Base-by-base conservation (phyloP, 2,113 vertebrate species). In the Tychaedon coryphoeus region DNA sequence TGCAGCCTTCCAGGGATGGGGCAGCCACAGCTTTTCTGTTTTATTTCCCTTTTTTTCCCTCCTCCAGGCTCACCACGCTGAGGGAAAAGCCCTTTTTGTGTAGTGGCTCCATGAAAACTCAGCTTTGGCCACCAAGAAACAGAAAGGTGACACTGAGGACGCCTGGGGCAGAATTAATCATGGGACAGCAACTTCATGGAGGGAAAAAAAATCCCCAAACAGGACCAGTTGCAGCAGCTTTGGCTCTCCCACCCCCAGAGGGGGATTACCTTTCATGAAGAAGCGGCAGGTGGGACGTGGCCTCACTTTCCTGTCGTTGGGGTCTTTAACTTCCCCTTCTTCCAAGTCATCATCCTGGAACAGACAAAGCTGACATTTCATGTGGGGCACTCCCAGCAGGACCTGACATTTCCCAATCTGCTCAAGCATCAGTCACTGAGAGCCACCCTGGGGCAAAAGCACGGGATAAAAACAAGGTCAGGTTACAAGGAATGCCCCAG, bases 301-400 rank as follows among this genome's bases (percentile, higher is more conserved):
- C 96, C 99, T 97, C 97, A 99, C 98, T 97, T 99, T 99, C 79
- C 99, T 98, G 96, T 99, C 99, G 4, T 98, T 99, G 65, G 99
- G 99, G 96, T 99, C 99, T 95, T 99, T 99, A 14, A 99, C 99
- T 92, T 99, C 99, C 3, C 99, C 99, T 91, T 99, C 99, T 74
- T 99, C 99, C 83, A 99, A 98, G 90, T 99, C 99, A 71, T 99
- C 99, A 51, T 99, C 99, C 99, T 99, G 97, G 79, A 98, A 98
- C 28, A 94, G 48, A 94, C 75, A 92, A 56, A 94, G 73, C 23
- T 91, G 90, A 86, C 62, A 90, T 76, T 72, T 65, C 78, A 12
- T 1, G 0, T 4, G 82, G 82, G 64, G 71, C 34, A 15, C 10
- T 42, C 86, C 82, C 66, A 48, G 83, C 75, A 86, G 79, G 50